Conservation (phyloP, 2,888 invertebrate genomes). For the Macrosoma leucophasiata region DNA sequence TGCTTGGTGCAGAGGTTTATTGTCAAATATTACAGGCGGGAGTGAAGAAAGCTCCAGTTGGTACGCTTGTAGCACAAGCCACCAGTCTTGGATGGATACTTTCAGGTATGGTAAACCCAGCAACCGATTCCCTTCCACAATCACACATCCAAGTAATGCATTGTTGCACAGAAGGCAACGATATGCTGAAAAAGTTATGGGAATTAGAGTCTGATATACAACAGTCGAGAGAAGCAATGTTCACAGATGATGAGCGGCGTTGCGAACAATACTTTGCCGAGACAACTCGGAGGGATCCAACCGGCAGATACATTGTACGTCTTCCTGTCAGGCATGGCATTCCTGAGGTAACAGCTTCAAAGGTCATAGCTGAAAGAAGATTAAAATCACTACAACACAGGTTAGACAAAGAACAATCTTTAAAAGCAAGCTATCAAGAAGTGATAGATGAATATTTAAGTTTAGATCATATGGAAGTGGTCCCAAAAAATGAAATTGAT, state of each 20-base stretch:
- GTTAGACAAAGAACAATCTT: no score
- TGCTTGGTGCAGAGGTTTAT: constrained; percentile 28
- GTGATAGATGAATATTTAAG: background rate
- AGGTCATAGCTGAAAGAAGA: no score
- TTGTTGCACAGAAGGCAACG: constrained; percentile 4
- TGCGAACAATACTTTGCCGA: constrained; percentile 4
- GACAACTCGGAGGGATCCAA: background rate
- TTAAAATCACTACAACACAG: no score
- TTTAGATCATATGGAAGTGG: no score
- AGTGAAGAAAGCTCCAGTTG: constrained; percentile 5
- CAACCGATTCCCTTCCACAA: background rate
- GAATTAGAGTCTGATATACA: background rate
- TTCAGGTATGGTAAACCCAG: background rate
- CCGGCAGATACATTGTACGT: constrained; percentile 1
- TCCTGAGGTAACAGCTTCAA: constrained; percentile 5
- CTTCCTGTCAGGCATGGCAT: constrained; percentile 3
- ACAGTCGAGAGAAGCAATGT: constrained; percentile 1
- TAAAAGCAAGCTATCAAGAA: no score
- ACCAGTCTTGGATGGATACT: constrained; percentile 7
- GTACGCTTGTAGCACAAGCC: constrained; percentile 2
- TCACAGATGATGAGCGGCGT: constrained; percentile 1
- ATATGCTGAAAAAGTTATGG: constrained; percentile 2
- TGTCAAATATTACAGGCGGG: constrained; percentile 22
- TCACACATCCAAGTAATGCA: constrained; percentile 8
- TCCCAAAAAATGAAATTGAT: no score